A percentile compares a stretch with the other conserved stretches of the same genome.
Conservation (phyloP, 2,113 vertebrate species). For the Oceanodroma tethys region DNA sequence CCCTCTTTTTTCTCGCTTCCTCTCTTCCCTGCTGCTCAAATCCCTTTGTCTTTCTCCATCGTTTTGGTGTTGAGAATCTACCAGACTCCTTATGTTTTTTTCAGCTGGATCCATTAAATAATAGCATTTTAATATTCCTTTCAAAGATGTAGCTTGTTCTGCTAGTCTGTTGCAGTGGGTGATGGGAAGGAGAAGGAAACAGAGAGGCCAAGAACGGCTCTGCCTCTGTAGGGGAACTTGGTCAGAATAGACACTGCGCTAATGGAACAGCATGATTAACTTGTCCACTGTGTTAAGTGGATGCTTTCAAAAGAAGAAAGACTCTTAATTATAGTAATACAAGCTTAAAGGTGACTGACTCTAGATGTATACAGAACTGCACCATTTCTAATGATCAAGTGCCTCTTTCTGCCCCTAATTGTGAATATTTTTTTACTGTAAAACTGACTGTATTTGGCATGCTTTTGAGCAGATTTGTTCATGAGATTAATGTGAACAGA, state of each 20-base stretch:
- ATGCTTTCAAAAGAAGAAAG: neutral
- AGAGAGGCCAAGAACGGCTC: neutral
- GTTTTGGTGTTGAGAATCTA: neutral
- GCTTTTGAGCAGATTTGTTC: neutral
- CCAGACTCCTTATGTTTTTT: neutral
- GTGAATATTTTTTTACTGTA: neutral
- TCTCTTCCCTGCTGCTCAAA: neutral
- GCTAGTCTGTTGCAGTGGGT: neutral
- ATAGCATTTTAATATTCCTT: neutral
- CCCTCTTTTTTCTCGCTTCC: neutral
- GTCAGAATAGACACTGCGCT: neutral
- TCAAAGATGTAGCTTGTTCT: neutral
- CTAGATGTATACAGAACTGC: neutral
- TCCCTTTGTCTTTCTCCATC: neutral
- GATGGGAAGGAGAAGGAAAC: neutral
- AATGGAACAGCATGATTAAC: neutral
- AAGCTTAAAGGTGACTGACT: neutral
- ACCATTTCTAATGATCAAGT: neutral
- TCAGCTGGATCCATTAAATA: neutral
- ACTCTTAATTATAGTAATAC: neutral
- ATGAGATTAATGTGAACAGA: constrained; percentile 58
- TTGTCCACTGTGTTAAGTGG: neutral
- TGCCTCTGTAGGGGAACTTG: neutral
- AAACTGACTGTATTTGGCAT: constrained; percentile 3
- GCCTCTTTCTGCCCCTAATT: neutral